phyloP scores from a whole-genome alignment of 1,140 invertebrate species.

The Tyrophagus putrescentiae region DNA sequence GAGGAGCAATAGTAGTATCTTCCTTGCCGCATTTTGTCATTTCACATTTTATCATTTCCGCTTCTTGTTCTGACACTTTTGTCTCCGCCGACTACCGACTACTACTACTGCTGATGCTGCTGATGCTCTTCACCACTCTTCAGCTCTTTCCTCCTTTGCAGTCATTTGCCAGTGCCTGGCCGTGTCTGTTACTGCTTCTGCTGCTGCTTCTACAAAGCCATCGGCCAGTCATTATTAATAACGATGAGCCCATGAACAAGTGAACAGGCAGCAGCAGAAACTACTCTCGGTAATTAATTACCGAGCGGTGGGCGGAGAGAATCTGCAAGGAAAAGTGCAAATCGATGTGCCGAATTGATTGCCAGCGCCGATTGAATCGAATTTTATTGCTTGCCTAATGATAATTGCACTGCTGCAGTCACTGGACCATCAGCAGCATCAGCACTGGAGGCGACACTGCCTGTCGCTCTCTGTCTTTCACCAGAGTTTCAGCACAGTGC shows the following conservation, averaged over 20 bases:
- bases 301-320: background rate
- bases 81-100: no score
- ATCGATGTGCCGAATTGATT: conserved; percentile 12
- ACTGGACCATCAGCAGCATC: background rate
- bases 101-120: no score
- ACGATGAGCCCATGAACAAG: conserved; percentile 10
- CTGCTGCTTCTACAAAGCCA: no score
- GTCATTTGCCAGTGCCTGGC: no score
- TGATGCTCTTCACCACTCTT: no score
- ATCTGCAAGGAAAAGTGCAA: background rate
- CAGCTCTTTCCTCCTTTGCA: no score
- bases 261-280: no score
- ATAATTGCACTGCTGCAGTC: background rate
- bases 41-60: conserved; percentile 1
- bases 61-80: background rate
- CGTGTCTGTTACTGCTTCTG: no score
- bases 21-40: conserved; percentile 9
- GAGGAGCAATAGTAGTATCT: no score
- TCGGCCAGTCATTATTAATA: conserved; percentile 11
- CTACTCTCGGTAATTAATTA: conserved; percentile 5
- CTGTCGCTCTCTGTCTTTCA: no score
- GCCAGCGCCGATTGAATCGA: background rate
- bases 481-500: no score
- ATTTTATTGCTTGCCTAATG: background rate
- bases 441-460: no score